Conservation (phyloP, 2,888 invertebrate species). For the Clivina fossor region DNA sequence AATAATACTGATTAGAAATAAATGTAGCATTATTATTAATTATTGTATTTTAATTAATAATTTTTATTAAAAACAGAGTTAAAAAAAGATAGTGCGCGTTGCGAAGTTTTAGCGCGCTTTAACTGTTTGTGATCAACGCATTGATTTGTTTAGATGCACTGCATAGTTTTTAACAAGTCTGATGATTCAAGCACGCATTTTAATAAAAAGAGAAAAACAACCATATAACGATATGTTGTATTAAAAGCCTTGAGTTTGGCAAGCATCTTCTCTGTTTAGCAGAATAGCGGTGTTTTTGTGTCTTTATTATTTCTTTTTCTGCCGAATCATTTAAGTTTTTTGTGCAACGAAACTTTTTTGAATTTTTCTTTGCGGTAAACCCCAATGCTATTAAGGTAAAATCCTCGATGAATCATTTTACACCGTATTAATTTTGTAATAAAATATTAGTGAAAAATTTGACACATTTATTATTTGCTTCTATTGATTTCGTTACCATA, state of each 20-base stretch:
- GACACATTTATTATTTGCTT: too few species aligned
- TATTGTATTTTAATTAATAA: too few species aligned
- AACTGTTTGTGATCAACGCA: conserved; percentile 1
- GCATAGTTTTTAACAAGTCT: conserved; percentile 19
- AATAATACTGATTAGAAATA: conserved; percentile 20
- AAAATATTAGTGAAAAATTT: too few species aligned
- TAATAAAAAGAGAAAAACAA: conserved; percentile 16
- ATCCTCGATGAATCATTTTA: conserved; percentile 6
- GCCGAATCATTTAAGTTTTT: background rate
- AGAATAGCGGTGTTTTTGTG: background rate
- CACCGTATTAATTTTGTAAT: background rate
- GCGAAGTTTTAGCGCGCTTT: conserved; percentile 2
- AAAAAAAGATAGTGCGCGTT: too few species aligned
- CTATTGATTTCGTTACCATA: too few species aligned
- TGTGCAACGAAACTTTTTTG: background rate
- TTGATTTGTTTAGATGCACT: conserved; percentile 23
- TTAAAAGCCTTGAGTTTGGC: conserved; percentile 10
- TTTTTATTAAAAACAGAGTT: too few species aligned
- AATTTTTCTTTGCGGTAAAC: conserved; percentile 12
- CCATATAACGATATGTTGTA: conserved; percentile 13
- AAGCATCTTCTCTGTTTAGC: background rate
- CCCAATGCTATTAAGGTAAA: background rate
- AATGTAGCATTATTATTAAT: conserved; percentile 17
- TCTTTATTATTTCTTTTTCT: background rate
- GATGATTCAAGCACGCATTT: conserved; percentile 23